phyloP scores from a whole-genome alignment of 2,888 invertebrate genomes.

The Latrodectus hesperus region DNA sequence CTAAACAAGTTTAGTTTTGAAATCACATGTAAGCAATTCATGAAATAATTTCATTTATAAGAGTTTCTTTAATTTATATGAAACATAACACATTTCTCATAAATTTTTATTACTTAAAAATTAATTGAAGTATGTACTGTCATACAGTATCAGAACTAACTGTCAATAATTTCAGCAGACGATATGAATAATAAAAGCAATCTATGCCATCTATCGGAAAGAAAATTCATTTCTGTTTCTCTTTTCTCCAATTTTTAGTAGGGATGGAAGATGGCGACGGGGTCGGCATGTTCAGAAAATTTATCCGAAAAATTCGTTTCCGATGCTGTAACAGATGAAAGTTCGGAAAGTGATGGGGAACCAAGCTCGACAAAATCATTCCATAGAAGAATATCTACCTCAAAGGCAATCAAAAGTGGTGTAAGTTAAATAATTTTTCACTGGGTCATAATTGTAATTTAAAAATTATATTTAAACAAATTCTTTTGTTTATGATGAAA shows the following conservation, averaged over 20 bases:
- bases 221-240: conserved; percentile 5
- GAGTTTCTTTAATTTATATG: no score
- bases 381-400: conserved; percentile 86
- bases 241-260: conserved; percentile 36
- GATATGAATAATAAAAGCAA: conserved; percentile 5
- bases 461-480: neutral
- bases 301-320: conserved; percentile 67
- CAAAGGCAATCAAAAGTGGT: conserved; percentile 86
- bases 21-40: no score
- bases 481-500: no score
- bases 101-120: neutral
- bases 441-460: neutral
- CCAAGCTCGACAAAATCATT: conserved; percentile 85
- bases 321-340: conserved; percentile 77
- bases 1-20: no score
- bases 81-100: neutral
- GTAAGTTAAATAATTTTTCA: conserved; percentile 78
- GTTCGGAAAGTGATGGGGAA: conserved; percentile 88
- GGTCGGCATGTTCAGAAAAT: conserved; percentile 52
- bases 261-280: conserved; percentile 70
- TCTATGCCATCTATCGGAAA: conserved; percentile 50
- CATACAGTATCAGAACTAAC: neutral
- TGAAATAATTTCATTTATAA: no score
- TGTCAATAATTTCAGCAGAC: conserved; percentile 38
- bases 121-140: neutral